Evolutionary conservation across 2,888 invertebrate species (phyloP).

Genomic region (Tachystola acroxantha): DNA sequence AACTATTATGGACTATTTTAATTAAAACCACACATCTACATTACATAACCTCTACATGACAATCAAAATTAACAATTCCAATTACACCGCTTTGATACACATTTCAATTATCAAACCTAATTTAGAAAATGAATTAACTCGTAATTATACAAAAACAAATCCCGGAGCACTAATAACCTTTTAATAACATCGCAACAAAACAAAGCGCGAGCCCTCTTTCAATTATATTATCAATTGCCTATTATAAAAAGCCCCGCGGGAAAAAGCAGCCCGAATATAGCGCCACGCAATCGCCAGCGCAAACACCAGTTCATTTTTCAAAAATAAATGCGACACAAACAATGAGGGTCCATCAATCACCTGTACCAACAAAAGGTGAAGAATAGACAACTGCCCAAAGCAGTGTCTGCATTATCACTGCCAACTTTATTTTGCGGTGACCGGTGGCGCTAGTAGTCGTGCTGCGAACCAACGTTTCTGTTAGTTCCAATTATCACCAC

Average conservation of each 20-base stretch:
- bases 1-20: no score
- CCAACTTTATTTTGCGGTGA: constrained; percentile 16
- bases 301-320: constrained; percentile 66
- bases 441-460: constrained; percentile 11
- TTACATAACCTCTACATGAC: no score
- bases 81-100: no score
- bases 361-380: constrained; percentile 54
- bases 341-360: constrained; percentile 65
- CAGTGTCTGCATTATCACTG: constrained; percentile 23
- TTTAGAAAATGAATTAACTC: neutral
- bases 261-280: constrained; percentile 35
- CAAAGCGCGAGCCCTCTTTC: constrained; percentile 13
- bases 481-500: constrained; percentile 18
- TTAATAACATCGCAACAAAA: constrained; percentile 20
- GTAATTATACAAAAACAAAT: constrained; percentile 3
- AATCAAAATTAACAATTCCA: no score
- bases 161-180: constrained; percentile 10
- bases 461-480: neutral
- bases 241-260: constrained; percentile 19
- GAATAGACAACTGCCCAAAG: constrained; percentile 55
- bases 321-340: constrained; percentile 61
- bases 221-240: constrained; percentile 16
- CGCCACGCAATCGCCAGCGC: constrained; percentile 47
- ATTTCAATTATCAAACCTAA: no score
- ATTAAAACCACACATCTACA: no score